A percentile compares a stretch with the other conserved stretches of the same genome.
Evolutionary conservation across 1,140 invertebrate species (phyloP).

Genomic region (Cydia pomonella): DNA sequence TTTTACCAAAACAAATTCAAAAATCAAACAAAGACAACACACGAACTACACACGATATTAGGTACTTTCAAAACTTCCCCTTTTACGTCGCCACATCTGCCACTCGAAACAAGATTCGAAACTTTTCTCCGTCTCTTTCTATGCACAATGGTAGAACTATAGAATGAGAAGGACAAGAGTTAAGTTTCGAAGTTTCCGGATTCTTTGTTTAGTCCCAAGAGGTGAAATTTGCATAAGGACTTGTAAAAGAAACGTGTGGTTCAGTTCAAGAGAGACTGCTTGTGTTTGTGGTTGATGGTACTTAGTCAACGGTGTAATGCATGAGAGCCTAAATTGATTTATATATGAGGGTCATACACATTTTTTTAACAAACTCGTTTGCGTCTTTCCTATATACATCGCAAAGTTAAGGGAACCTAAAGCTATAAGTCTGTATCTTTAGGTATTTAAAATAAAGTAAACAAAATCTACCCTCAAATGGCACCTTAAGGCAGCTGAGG

Average conservation of each 20-base stretch:
- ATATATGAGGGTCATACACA: too few species aligned
- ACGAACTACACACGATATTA: not conserved
- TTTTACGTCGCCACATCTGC: slow-evolving; percentile 2
- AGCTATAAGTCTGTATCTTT: too few species aligned
- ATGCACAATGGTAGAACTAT: not conserved
- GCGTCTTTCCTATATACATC: too few species aligned
- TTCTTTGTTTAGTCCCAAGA: not conserved
- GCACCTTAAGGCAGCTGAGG: too few species aligned
- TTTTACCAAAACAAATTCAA: not conserved
- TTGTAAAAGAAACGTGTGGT: slow-evolving; percentile 21
- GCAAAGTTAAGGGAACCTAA: too few species aligned
- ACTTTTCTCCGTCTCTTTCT: not conserved
- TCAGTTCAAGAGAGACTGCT: not conserved
- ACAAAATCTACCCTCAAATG: too few species aligned
- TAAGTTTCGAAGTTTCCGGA: slow-evolving; percentile 2
- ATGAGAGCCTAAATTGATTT: too few species aligned
- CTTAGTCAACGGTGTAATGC: not conserved
- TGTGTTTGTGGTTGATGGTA: not conserved
- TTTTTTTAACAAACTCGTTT: too few species aligned
- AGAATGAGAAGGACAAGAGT: not conserved
- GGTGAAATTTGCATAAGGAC: slow-evolving; percentile 4
- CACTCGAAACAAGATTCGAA: not conserved
- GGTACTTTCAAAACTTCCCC: not conserved
- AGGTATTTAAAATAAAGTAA: too few species aligned
- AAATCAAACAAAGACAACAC: not conserved